Conservation (phyloP, 2,113 vertebrate genomes). For the Coptodon rendalli region DNA sequence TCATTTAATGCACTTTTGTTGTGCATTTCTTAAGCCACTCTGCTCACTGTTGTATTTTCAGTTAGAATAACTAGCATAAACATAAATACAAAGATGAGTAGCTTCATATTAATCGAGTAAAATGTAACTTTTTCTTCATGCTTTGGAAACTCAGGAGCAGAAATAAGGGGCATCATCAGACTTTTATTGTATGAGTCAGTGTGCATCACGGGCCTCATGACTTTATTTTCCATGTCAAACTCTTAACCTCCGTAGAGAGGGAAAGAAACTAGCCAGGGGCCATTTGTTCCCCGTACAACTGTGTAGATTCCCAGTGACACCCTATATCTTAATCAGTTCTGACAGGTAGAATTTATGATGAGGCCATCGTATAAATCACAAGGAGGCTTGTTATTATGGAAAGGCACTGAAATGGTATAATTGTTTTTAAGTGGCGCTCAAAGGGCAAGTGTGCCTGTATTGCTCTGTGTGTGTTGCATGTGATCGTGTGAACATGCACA, state of each 20-base stretch:
- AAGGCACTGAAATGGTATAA: constrained; percentile 44
- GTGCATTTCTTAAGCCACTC: neutral
- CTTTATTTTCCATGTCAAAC: constrained; percentile 51
- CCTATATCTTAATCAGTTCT: constrained; percentile 32
- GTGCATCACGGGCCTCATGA: constrained; percentile 30
- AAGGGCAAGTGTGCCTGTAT: constrained; percentile 5
- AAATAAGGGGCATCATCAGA: neutral
- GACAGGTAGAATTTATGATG: constrained; percentile 50
- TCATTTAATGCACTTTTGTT: neutral
- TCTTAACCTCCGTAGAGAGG: neutral
- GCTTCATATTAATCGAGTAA: neutral
- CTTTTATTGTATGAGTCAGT: constrained; percentile 10
- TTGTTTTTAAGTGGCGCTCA: constrained; percentile 50
- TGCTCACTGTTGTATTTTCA: neutral
- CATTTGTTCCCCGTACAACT: constrained; percentile 1
- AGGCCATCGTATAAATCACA: constrained; percentile 37
- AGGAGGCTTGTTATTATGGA: constrained; percentile 49
- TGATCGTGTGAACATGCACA: constrained; percentile 29
- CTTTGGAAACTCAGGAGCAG: neutral
- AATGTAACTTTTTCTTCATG: neutral
- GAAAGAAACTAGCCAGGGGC: constrained; percentile 4
- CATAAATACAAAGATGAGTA: neutral
- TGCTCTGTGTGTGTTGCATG: constrained; percentile 7
- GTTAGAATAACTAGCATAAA: neutral
- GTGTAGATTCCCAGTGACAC: constrained; percentile 41